Evolutionary conservation across 2,113 vertebrate species (phyloP).

Genomic region (Corvus hawaiiensis): DNA sequence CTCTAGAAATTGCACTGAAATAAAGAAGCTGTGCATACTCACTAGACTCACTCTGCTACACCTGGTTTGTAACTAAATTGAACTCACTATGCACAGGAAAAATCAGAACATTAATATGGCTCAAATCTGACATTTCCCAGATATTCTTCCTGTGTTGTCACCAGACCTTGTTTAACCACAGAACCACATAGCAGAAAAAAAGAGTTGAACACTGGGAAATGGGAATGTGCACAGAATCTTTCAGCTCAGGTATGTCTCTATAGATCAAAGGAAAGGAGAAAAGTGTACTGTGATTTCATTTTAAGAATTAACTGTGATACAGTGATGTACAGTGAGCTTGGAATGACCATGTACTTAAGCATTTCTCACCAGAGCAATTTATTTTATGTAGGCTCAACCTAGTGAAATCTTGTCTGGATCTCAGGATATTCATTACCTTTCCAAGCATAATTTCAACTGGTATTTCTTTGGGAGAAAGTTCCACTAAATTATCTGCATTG

Average conservation of each 20-base stretch:
- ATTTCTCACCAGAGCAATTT: neutral
- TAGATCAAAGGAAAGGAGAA: neutral
- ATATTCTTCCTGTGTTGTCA: neutral
- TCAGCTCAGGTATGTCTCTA: neutral
- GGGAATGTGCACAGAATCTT: neutral
- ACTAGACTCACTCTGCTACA: neutral
- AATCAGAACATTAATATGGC: neutral
- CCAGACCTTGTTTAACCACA: neutral
- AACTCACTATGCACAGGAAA: neutral
- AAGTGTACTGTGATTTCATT: neutral
- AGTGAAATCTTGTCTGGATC: neutral
- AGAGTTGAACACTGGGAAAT: neutral
- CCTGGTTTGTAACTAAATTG: neutral
- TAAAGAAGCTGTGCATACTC: neutral
- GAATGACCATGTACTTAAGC: neutral
- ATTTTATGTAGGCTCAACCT: neutral
- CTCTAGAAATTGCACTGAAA: neutral
- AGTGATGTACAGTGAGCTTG: neutral
- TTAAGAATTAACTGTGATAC: neutral
- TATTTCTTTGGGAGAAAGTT: neutral
- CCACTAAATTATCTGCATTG: no score
- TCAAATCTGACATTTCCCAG: neutral
- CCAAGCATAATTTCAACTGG: constrained; percentile 63
- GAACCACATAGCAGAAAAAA: neutral
- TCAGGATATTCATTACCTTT: constrained; percentile 63